Evolutionary conservation across 2,113 vertebrate species (phyloP), one percentile per base, ranked within the genome.

Genomic region (Xenopus laevis): DNA sequence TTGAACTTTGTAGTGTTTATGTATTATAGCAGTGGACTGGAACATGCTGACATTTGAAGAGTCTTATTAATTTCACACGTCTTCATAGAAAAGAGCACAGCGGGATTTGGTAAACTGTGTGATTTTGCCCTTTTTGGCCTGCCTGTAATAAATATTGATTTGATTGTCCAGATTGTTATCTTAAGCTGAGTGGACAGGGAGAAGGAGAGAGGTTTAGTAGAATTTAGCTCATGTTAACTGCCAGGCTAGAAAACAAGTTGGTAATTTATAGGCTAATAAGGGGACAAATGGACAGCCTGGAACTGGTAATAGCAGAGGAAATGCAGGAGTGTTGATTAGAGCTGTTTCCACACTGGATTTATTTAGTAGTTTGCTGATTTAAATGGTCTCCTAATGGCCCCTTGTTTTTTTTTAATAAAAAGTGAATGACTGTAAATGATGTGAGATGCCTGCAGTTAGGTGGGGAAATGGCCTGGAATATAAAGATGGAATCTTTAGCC

Each of bases 11-110:
- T 33, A 59, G 50, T 66, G 63, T 74, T 66, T 74, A 59, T 74
- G 50, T 66, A 58, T 66, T 58, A 65, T 23, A 45, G 63, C 71
- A 65, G 55, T 74, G 63, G 65, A 74, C 52, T 74, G 71, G 63
- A 74, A 74, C 71, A 20, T 66, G 63, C 71, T 74, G 71, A 74
- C 71, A 74, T 74, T 74, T 74, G 10, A 58, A 17, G 20, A 66
- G 62, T 53, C 50, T 65, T 74, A 74, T 74, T 74, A 45, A 74
- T 65, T 74, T 59, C 59, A 52, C 50, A 65, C 47, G 13, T 72
- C 60, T 64, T 45, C 40, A 50, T 65, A 64, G 62, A n/a, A 23
- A 65, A 30, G 52, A 65, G 40, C 71, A 58, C 71, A 73, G 71
- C 61, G 63, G 62, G 71, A 33, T 64, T 55, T 44, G 9, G 62